Conservation (phyloP, 2,888 invertebrate genomes). For the Rapana venosa region DNA sequence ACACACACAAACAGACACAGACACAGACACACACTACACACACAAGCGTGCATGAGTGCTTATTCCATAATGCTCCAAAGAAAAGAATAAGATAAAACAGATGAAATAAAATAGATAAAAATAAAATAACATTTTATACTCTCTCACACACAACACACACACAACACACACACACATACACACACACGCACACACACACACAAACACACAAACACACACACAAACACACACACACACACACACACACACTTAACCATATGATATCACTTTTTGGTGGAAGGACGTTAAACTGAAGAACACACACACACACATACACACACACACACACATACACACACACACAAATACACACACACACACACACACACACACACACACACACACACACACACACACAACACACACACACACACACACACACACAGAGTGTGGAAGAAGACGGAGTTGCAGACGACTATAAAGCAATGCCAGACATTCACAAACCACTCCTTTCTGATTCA, state of each 20-base stretch:
- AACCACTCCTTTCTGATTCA: no score
- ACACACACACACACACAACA: neutral
- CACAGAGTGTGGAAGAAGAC: neutral
- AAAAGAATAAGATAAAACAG: no score
- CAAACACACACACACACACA: neutral
- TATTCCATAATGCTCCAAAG: no score
- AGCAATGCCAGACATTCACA: no score
- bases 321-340: neutral
- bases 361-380: neutral
- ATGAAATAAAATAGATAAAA: no score
- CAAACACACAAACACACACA: neutral
- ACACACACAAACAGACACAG: neutral
- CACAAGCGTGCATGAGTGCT: no score
- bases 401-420: neutral
- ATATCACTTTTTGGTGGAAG: neutral
- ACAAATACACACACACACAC: neutral
- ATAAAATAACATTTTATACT: no score
- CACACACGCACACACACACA: slow-evolving; percentile 8
- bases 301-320: neutral
- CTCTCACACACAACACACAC: neutral
- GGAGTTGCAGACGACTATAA: no score
- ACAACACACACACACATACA: neutral
- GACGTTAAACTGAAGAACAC: neutral
- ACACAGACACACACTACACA: neutral
- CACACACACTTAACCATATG: neutral